phyloP scores from a whole-genome alignment of 2,113 vertebrate species.

The Proteles cristata region DNA sequence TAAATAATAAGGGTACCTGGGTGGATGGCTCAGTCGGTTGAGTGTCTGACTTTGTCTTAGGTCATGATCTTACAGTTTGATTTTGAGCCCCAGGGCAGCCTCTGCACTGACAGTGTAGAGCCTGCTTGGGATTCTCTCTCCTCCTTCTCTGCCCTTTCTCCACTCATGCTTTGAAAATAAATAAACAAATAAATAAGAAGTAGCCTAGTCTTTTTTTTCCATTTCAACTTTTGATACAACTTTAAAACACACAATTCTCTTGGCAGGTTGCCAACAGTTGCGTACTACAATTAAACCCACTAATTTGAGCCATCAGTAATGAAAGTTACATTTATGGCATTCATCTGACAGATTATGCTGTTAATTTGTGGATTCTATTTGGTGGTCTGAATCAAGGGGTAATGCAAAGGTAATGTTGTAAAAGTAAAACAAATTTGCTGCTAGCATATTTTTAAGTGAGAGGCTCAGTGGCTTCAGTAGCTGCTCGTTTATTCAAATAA shows the following conservation, averaged over 20 bases:
- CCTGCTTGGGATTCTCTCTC: no score
- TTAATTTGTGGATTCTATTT: not conserved
- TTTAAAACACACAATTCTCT: not conserved
- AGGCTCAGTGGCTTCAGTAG: not conserved
- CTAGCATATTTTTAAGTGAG: not conserved
- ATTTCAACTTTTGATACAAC: not conserved
- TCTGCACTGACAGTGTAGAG: no score
- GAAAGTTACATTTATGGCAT: not conserved
- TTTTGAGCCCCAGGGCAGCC: no score
- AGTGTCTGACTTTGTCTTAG: no score
- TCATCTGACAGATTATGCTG: not conserved
- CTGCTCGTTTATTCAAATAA: slow-evolving; percentile 11
- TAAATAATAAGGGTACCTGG: not conserved
- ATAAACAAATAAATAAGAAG: no score
- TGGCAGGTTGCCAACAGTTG: not conserved
- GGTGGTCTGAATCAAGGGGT: not conserved
- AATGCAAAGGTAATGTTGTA: not conserved
- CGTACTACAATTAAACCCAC: not conserved
- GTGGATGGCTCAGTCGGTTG: no score
- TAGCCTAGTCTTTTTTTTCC: not conserved
- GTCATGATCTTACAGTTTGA: no score
- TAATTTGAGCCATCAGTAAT: not conserved
- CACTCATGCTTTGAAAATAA: no score
- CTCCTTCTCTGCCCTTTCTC: no score
- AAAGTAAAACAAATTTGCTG: not conserved